Evolutionary conservation across 1,140 invertebrate genomes (phyloP), one percentile per base, ranked within the genome.

Genomic region (Pristionchus pacificus): DNA sequence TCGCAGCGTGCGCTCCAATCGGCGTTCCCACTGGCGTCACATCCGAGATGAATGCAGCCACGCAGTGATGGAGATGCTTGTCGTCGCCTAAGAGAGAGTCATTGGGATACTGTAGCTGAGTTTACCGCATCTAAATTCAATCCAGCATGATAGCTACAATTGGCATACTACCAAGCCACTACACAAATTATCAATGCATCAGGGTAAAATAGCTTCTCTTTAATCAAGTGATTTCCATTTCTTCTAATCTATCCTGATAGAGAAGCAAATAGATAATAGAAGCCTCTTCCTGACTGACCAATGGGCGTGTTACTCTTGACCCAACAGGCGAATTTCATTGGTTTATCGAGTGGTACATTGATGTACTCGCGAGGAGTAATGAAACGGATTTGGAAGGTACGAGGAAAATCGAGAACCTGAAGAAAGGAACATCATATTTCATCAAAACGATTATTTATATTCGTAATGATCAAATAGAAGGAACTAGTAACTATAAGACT

Each of bases 241-340:
- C n/a, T n/a, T n/a, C n/a, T n/a, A n/a, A n/a, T n/a, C n/a, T n/a
- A n/a, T n/a, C n/a, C n/a, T n/a, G n/a, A n/a, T n/a, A n/a, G n/a
- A n/a, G n/a, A n/a, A n/a, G n/a, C n/a, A n/a, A n/a, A n/a, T n/a
- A n/a, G n/a, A n/a, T n/a, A n/a, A n/a, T n/a, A n/a, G n/a, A 6
- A 49, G 38, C 19, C 6, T 49, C 38, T 19, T 19, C 38, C 19
- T 19, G 6, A 66, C n/a, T 57, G 19, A 66, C 65, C 65, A 14
- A 66, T 49, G n/a, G 25, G 24, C 14, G 65, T 66, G 32, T 66
- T 66, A 27, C 55, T 66, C 65, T 66, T 66, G 3, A 66, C 65
- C 65, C 65, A 66, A 55, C 65, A 66, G 3, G 74, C 74, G 33
- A 75, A 75, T 61, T 75, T 75, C 25, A 66, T 60, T 2, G 74